Evolutionary conservation across 2,888 invertebrate genomes (phyloP), one percentile per base, ranked within the genome.

Genomic region (Morpho deidamia): DNA sequence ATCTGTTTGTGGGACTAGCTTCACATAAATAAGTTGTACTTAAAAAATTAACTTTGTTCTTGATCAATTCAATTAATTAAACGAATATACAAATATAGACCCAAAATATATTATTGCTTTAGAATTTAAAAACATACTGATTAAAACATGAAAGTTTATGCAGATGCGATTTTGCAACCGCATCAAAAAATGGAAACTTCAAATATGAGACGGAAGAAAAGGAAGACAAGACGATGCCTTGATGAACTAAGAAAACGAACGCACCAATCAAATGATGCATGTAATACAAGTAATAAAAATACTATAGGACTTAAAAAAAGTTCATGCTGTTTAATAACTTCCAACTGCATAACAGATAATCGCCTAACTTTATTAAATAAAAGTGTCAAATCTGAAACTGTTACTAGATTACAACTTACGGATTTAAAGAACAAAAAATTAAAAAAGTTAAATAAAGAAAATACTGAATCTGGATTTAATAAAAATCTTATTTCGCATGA

Each of bases 281-380:
- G 53, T 44, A 44, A 41, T 39, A 23, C 48, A 41, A 51, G 51
- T 53, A 51, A 51, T 49, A 42, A 55, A 42, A 7, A 62, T 38
- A 33, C 32, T 51, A 56, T 56, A 60, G 34, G 7, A 32, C 35
- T 4, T 34, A 35, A 39, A 2, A 39, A 63, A 43, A 57, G 56
- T 39, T 47, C 42, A n/a, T 61, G 58, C 47, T 51, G 41, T 7
- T 52, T 46, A 39, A 65, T 62, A 44, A 66, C 59, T 37, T 35
- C 39, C 47, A 70, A 72, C 51, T 69, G 66, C 45, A 66, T 86
- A 46, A 82, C 83, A 49, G 68, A 64, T 37, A 72, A 78, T 56
- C 74, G 85, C 23, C 64, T 87, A 55, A 85, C 83, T 54, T 67
- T 87, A 56, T 78, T 82, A 61, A 76, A 78, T 11, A 87, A 83